These are phyloP conservation scores for Polydrusus pterygomalis DNA, from an alignment of 2,888 invertebrate species.

Conservation along the genomic window DNA sequence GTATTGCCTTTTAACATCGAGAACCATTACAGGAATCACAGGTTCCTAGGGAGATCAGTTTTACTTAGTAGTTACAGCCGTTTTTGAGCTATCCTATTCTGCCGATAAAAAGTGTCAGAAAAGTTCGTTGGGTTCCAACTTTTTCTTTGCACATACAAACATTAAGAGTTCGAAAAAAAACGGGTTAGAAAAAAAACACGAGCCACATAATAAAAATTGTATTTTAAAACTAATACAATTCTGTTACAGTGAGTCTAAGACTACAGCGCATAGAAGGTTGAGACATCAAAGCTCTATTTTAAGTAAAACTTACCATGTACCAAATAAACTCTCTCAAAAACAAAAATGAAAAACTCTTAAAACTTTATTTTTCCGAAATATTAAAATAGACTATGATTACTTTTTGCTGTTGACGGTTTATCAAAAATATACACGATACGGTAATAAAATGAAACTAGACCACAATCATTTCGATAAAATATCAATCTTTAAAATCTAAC, in stretches of 20 bases:
- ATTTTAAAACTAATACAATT: slow-evolving; percentile 64
- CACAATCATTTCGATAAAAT: slow-evolving; percentile 41
- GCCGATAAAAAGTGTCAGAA: too few species aligned
- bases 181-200: slow-evolving; percentile 35
- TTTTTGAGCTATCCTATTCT: too few species aligned
- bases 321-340: slow-evolving; percentile 27
- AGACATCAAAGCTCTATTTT: slow-evolving; percentile 45
- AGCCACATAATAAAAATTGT: slow-evolving; percentile 63
- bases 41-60: too few species aligned
- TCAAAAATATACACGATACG: slow-evolving; percentile 44
- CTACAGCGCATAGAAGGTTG: slow-evolving; percentile 46
- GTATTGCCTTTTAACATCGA: too few species aligned
- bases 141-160: too few species aligned
- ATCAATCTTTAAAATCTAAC: slow-evolving; percentile 61
- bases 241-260: slow-evolving; percentile 45
- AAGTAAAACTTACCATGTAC: slow-evolving; percentile 33
- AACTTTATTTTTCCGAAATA: slow-evolving; percentile 34
- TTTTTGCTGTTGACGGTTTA: slow-evolving; percentile 30
- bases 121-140: too few species aligned
- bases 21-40: too few species aligned
- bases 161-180: too few species aligned
- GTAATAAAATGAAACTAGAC: slow-evolving; percentile 44
- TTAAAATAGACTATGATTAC: slow-evolving; percentile 43
- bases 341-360: slow-evolving; percentile 18
- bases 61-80: too few species aligned